Conservation (phyloP, 1,140 invertebrate genomes). For the Steinernema khuongi region DNA sequence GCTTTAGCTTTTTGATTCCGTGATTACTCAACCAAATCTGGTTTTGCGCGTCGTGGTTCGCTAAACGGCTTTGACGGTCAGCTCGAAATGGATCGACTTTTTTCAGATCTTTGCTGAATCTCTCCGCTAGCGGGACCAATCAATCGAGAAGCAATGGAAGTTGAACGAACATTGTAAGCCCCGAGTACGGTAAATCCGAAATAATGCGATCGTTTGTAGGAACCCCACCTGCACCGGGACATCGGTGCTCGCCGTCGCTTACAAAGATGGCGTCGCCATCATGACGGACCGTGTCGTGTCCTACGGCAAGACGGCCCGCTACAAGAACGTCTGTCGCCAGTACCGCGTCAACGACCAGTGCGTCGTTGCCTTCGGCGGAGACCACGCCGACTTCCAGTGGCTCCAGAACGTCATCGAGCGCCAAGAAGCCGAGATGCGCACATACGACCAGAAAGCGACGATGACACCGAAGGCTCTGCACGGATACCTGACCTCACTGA, state of each 20-base stretch:
- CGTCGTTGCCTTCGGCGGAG: conserved; percentile 52
- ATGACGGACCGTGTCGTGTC: conserved; percentile 49
- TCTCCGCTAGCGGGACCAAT: background rate
- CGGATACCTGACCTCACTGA: conserved; percentile 45
- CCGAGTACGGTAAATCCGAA: background rate
- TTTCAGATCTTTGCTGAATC: background rate
- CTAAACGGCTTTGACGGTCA: no score
- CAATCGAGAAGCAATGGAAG: background rate
- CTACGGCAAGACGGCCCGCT: conserved; percentile 48
- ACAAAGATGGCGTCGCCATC: conserved; percentile 54
- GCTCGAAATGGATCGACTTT: background rate
- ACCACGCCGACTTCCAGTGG: conserved; percentile 57
- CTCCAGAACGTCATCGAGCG: conserved; percentile 57
- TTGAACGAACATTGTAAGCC: conserved; percentile 6
- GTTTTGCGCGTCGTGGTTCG: background rate
- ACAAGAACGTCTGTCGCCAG: conserved; percentile 44
- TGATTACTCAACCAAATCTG: background rate
- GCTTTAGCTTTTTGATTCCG: background rate
- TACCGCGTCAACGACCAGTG: conserved; percentile 49
- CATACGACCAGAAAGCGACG: conserved; percentile 25
- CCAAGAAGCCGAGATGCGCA: conserved; percentile 35
- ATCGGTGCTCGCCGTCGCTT: conserved; percentile 53
- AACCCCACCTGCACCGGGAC: conserved; percentile 56
- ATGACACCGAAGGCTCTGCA: conserved; percentile 52
- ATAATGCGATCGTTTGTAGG: conserved; percentile 38